Base-by-base conservation (phyloP, 2,888 invertebrate species). In the Orchesella flavescens region DNA sequence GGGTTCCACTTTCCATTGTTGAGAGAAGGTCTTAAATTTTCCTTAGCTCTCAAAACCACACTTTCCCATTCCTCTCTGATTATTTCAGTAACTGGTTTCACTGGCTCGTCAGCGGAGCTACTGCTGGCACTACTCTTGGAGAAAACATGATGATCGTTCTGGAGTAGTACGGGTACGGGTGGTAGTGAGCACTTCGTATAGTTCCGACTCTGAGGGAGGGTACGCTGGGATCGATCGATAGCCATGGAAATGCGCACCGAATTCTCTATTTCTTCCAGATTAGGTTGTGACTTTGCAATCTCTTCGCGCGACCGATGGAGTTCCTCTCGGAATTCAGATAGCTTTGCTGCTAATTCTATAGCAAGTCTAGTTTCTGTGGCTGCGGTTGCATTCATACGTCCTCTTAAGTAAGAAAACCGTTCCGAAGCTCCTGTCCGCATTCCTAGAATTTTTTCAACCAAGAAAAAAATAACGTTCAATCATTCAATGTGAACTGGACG, bases 171-270 rank as follows among this genome's bases (percentile, higher is more conserved):
- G 59, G 65, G 61, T 49, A 69, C 23, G 63, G 61, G 59, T 24
- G 55, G 19, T 55, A 75, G 46, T 21, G 63, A 17, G 53, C 19
- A 66, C 72, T 17, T 75, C 61, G 82, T 83, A 3, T 19, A 65
- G 66, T 76, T 65, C 83, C 78, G 68, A 79, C 57, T 80, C 23
- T 76, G 86, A 73, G 77, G 82, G 69, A 77, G 80, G 82, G 79
- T 84, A 86, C 87, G 83, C 81, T 86, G 86, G 72, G 78, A 84
- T 85, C 87, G 87, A 88, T 88, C 86, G 84, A 85, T 85, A 61
- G 80, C 84, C 84, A 83, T 81, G 84, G 81, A 86, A 80, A 84
- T 87, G 87, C 87, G 88, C 88, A 87, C 87, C 65, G 76, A 65
- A 55, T 76, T 76, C 66, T 76, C 76, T 76, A 76, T 76, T 76